A percentile compares a stretch with the other conserved stretches of the same genome.
Evolutionary conservation across 2,113 vertebrate genomes (phyloP).

Genomic region (Hucho hucho): DNA sequence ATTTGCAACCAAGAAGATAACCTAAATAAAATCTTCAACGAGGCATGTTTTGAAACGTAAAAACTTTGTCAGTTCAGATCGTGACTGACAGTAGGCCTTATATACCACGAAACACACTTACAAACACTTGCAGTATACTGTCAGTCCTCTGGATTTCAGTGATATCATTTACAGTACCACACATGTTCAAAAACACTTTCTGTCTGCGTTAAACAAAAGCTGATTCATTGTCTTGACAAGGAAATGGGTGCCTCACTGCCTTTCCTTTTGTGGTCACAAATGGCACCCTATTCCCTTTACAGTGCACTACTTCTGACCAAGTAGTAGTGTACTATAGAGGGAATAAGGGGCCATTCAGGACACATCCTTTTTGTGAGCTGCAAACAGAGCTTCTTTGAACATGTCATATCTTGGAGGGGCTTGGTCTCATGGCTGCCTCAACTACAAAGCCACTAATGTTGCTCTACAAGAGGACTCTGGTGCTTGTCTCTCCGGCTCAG

Average conservation of each 20-base stretch:
- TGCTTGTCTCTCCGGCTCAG: not conserved
- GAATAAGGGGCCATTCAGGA: not conserved
- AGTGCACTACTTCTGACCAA: no score
- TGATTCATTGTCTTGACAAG: no score
- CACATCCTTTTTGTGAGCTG: constrained; percentile 37
- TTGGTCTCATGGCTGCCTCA: constrained; percentile 22
- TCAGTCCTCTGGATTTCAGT: no score
- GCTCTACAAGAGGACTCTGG: constrained; percentile 4
- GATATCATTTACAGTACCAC: not conserved
- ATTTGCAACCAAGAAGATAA: no score
- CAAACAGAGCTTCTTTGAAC: constrained; percentile 59
- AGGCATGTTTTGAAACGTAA: no score
- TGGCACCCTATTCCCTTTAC: no score
- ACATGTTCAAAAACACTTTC: constrained; percentile 12
- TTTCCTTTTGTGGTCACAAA: constrained; percentile 38
- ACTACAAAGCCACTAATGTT: constrained; percentile 12
- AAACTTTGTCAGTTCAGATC: no score
- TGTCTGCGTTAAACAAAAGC: constrained; percentile 17
- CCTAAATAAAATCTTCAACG: no score
- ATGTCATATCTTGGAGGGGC: constrained; percentile 46
- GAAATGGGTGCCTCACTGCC: constrained; percentile 19
- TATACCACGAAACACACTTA: not conserved
- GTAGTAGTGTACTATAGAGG: no score
- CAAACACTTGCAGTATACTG: not conserved
- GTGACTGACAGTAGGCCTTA: not conserved